Conservation (phyloP, 2,113 vertebrate genomes). For the Engraulis encrasicolus region DNA sequence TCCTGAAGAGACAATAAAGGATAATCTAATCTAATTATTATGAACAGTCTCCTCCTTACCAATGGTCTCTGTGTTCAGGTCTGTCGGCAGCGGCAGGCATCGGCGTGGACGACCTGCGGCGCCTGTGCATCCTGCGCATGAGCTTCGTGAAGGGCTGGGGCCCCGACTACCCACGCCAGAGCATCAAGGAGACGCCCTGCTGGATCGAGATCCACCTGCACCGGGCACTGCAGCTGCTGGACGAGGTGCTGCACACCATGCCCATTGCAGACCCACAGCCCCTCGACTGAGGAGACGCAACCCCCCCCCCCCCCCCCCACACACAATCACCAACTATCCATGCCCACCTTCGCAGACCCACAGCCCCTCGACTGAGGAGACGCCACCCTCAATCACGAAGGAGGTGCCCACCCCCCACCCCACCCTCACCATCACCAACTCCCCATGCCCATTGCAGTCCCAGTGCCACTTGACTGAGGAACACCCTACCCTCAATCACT, state of each 20-base stretch:
- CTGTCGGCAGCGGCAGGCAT: slow-evolving; percentile 94
- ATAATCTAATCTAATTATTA: too few relatives aligned
- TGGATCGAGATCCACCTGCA: slow-evolving; percentile 98
- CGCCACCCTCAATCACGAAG: neutral
- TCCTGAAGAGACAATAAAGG: too few relatives aligned
- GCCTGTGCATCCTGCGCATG: slow-evolving; percentile 95
- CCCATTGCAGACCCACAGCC: slow-evolving; percentile 97
- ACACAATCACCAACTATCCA: neutral
- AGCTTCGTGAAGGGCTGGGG: slow-evolving; percentile 99
- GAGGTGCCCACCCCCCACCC: neutral
- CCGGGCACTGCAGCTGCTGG: slow-evolving; percentile 93
- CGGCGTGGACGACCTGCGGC: slow-evolving; percentile 92
- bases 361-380: slow-evolving; percentile 90
- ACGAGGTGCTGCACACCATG: slow-evolving; percentile 98
- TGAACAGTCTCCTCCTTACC: too few relatives aligned
- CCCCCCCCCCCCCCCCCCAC: neutral
- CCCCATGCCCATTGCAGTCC: slow-evolving; percentile 79
- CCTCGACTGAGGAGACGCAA: slow-evolving; percentile 87
- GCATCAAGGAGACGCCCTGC: slow-evolving; percentile 97
- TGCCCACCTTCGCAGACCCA: slow-evolving; percentile 94
- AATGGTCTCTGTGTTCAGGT: slow-evolving; percentile 69
- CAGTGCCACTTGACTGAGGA: slow-evolving; percentile 92
- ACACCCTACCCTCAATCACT: neutral
- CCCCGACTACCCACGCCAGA: slow-evolving; percentile 93
- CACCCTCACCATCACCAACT: too few relatives aligned